phyloP scores from a whole-genome alignment of 2,888 invertebrate genomes.

The Ochropleura leucogaster region DNA sequence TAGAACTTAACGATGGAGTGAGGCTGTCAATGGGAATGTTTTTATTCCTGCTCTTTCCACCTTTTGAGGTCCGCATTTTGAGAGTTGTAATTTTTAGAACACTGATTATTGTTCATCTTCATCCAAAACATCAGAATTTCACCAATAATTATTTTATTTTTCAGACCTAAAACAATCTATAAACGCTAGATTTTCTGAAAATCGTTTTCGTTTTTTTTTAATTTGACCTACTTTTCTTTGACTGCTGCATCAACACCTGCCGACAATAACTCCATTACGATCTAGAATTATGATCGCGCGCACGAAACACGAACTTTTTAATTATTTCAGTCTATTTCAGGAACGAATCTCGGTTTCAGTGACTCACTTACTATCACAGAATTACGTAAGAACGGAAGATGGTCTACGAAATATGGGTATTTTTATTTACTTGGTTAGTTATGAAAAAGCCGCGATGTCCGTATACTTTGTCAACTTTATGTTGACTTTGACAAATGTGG shows the following conservation, averaged over 20 bases:
- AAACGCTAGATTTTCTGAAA: not conserved
- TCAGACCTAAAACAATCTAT: not conserved
- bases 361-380: conserved; percentile 38
- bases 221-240: conserved; percentile 26
- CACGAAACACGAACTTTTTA: conserved; percentile 62
- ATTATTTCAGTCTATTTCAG: conserved; percentile 64
- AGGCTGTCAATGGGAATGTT: not conserved
- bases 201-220: not conserved
- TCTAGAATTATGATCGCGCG: conserved; percentile 50
- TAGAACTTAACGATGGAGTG: not conserved
- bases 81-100: not conserved
- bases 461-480: conserved; percentile 36
- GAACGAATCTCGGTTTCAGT: conserved; percentile 50
- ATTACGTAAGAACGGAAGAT: conserved; percentile 52
- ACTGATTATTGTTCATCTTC: too few species aligned
- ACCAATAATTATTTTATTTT: not conserved
- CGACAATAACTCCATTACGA: conserved; percentile 47
- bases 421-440: conserved; percentile 46
- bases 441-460: conserved; percentile 44
- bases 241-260: conserved; percentile 40
- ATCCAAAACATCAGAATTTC: not conserved
- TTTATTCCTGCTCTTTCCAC: not conserved
- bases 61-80: not conserved
- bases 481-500: conserved; percentile 55
- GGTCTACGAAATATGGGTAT: conserved; percentile 29